Percentiles rank a stretch among this genome's conserved stretches.
Evolutionary conservation across 1,140 invertebrate genomes (phyloP).

Genomic region (Drosophila sulfurigaster): DNA sequence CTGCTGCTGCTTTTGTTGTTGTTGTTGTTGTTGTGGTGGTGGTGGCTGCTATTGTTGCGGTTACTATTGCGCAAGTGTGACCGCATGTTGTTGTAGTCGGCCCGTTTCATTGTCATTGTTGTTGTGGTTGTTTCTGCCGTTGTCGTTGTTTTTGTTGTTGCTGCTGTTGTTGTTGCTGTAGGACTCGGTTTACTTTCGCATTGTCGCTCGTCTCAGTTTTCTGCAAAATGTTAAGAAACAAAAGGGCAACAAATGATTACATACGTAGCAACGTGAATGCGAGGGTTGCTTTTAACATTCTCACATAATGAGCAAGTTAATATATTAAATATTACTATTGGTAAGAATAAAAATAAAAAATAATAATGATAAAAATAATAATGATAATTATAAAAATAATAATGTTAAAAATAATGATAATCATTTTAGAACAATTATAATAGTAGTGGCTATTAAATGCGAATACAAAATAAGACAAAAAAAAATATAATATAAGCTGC

Average conservation of each 20-base stretch:
- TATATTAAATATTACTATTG: no score
- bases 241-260: conserved; percentile 60
- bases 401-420: no score
- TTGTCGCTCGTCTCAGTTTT: conserved; percentile 73
- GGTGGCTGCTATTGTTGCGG: conserved; percentile 37
- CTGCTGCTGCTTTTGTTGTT: conserved; percentile 29
- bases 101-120: conserved; percentile 64
- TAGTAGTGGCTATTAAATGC: no score
- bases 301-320: no score
- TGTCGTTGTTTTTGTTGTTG: neutral
- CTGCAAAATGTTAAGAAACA: conserved; percentile 65
- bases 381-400: no score
- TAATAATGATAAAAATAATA: no score
- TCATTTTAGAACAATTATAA: no score
- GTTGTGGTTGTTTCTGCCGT: conserved; percentile 33
- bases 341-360: no score
- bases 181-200: conserved; percentile 70
- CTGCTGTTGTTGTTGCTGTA: conserved; percentile 24
- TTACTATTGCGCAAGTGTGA: conserved; percentile 73
- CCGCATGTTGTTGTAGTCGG: conserved; percentile 33
- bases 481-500: no score
- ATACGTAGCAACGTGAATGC: conserved; percentile 25
- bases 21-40: conserved; percentile 24
- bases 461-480: no score
- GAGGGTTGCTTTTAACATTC: conserved; percentile 13